Base-by-base conservation (phyloP, 2,888 invertebrate species). In the Drosophila stalkeri region DNA sequence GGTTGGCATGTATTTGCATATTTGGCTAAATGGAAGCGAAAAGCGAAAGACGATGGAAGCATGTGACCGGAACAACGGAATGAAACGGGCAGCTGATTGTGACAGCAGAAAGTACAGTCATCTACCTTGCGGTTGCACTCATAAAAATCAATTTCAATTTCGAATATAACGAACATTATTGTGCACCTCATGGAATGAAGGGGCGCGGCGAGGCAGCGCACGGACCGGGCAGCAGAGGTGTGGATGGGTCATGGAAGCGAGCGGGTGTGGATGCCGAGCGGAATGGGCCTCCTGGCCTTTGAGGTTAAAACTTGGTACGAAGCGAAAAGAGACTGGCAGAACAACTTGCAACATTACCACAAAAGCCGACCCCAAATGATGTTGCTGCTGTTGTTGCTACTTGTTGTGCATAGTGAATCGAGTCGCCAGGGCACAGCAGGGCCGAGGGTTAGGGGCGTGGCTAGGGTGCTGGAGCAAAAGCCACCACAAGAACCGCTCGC, bases 401-500 rank as follows among this genome's bases (percentile, higher is more conserved):
- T 66, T 67, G 52, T 67, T 66, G 44, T 67, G 31, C 44, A 35
- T 55, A 51, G 41, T 23, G 9, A 37, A 35, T 23, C 23, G 16
- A 37, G 20, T 33, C 37, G 37, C 35, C 20, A 14, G 51, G 11
- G 37, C 20, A 14, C 33, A 5, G 37, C 37, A 18, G 37, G 23
- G 23, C 35, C 14, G 23, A 23, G 37, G 52, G 23, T 1, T 37
- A 1, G 52, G 37, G 37, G 52, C 27, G 60, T 27, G 35, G 37
- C 37, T 8, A 37, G 41, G 41, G 20, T 20, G 41, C 57, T 27
- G 49, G 43, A 64, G 41, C 41, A 47, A 56, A 54, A 60, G 67
- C 51, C 77, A 85, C 85, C 90, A 68, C 85, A 89, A 72, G 77
- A 88, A 78, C 88, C 85, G 84, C 85, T 82, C 72, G 71, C 81